Percentiles rank a stretch among this genome's conserved stretches.
These are phyloP conservation scores for Catagonus wagneri DNA, from an alignment of 2,113 vertebrate genomes.

Conservation along the genomic window DNA sequence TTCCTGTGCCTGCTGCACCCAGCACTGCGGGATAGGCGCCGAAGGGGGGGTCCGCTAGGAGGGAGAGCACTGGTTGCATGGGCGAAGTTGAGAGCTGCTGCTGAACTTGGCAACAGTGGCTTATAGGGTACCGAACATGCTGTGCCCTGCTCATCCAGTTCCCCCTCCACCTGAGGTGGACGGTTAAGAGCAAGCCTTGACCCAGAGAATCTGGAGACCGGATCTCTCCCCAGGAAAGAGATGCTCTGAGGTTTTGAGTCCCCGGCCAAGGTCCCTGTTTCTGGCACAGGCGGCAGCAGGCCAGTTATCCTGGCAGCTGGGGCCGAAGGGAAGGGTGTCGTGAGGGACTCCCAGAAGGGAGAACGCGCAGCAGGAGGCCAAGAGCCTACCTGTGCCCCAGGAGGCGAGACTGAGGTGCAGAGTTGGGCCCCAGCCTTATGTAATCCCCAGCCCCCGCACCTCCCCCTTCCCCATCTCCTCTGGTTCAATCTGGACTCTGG, in stretches of 20 bases:
- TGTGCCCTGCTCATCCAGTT: background rate
- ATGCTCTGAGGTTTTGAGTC: background rate
- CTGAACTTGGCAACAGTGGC: background rate
- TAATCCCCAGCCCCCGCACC: background rate
- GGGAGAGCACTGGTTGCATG: constrained; percentile 64
- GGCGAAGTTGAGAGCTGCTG: background rate
- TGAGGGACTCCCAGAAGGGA: background rate
- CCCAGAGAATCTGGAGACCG: background rate
- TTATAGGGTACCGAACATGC: accelerated
- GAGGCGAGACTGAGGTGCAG: constrained; percentile 55
- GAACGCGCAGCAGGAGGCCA: background rate
- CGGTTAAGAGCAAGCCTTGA: background rate
- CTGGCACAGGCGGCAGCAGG: background rate
- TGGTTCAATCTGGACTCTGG: background rate
- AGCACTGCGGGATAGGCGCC: constrained; percentile 91
- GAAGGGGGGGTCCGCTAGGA: constrained; percentile 90
- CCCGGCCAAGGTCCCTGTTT: background rate
- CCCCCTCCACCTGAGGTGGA: accelerated
- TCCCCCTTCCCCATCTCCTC: background rate
- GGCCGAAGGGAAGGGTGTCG: background rate
- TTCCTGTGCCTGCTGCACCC: constrained; percentile 90
- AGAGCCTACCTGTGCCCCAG: background rate
- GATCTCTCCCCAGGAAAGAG: background rate
- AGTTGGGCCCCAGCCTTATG: background rate
- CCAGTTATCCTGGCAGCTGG: background rate